A percentile compares a stretch with the other conserved stretches of the same genome.
Conservation (phyloP, 2,797 vertebrate genomes). For the Enteromius viviparus region DNA sequence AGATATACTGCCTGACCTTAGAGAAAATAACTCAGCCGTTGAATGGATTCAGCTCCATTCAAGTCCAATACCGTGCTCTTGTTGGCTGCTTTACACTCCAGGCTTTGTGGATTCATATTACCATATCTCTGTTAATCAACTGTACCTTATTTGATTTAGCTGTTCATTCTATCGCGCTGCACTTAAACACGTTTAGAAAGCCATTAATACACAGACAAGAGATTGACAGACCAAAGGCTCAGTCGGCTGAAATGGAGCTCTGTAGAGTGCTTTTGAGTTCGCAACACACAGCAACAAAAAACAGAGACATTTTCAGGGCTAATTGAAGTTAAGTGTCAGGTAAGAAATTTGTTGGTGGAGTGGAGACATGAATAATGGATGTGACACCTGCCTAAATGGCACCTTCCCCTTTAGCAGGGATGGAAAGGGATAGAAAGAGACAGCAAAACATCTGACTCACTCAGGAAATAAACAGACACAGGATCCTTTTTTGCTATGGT, state of each 20-base stretch:
- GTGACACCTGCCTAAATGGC: slow-evolving; percentile 35
- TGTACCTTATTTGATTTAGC: slow-evolving; percentile 44
- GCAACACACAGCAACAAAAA: slow-evolving; percentile 10
- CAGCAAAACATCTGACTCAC: neutral
- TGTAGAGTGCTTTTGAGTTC: slow-evolving; percentile 13
- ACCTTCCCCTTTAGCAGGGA: slow-evolving; percentile 18
- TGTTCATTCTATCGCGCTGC: slow-evolving; percentile 22
- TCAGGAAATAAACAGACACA: slow-evolving; percentile 1
- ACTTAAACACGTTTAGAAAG: slow-evolving; percentile 31
- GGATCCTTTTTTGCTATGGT: slow-evolving; percentile 3
- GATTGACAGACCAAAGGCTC: slow-evolving; percentile 30
- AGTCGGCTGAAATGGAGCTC: slow-evolving; percentile 11
- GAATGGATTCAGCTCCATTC: slow-evolving; percentile 6
- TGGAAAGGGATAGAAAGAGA: slow-evolving; percentile 5
- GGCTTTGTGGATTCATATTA: neutral
- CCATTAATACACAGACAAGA: neutral
- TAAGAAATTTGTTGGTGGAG: slow-evolving; percentile 48
- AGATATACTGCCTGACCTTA: neutral
- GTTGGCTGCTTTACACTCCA: slow-evolving; percentile 5
- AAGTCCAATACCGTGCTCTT: neutral
- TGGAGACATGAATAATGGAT: slow-evolving; percentile 55
- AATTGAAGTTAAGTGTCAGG: slow-evolving; percentile 58
- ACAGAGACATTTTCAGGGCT: slow-evolving; percentile 46
- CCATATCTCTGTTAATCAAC: slow-evolving; percentile 29
- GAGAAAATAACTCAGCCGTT: neutral